Evolutionary conservation across 2,113 vertebrate genomes (phyloP), one percentile per base, ranked within the genome.

Genomic region (Pipra filicauda): DNA sequence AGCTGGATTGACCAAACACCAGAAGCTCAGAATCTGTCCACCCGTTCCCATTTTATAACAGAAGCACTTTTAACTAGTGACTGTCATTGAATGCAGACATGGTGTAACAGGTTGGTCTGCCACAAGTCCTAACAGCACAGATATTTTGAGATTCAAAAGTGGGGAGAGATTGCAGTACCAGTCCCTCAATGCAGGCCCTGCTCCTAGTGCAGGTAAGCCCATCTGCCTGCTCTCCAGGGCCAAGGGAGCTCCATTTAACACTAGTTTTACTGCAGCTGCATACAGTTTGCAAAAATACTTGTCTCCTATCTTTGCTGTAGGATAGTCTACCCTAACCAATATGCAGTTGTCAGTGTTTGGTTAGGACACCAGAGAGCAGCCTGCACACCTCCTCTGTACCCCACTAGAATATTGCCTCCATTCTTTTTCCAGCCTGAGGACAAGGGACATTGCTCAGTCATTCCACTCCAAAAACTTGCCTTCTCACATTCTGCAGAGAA

Each of bases 271-370:
- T 74, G 65, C 37, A 88, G n/a, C 61, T 48, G 22, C 26, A 6
- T 11, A 4, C 8, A 19, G 23, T 57, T 89, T 49, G 43, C 15
- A 12, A 30, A 35, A 27, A 10, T 14, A 2, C 23, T 48, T 16
- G 8, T 65, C 27, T 59, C 27, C 71, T 59, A 27, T 0, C 74
- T 55, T 51, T 61, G 58, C 48, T 72, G 27, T 64, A 61, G 54
- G 39, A 12, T 1, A 72, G 43, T 11, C 30, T 80, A 55, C 41
- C 14, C 66, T n/a, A 54, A 0, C 13, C 6, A 6, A 8, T 3
- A 41, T 0, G 0, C 0, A 51, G 26, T 9, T 2, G 2, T 12
- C 19, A 12, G 17, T 4, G 21, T 46, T 76, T 24, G 61, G 24
- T 23, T 39, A n/a, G 44, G 81, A 59, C 8, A 31, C 11, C 41